Percentiles rank a stretch among this genome's conserved stretches.
These are phyloP conservation scores for Cyaniris semiargus DNA, from an alignment of 2,888 invertebrate genomes.

Conservation along the genomic window DNA sequence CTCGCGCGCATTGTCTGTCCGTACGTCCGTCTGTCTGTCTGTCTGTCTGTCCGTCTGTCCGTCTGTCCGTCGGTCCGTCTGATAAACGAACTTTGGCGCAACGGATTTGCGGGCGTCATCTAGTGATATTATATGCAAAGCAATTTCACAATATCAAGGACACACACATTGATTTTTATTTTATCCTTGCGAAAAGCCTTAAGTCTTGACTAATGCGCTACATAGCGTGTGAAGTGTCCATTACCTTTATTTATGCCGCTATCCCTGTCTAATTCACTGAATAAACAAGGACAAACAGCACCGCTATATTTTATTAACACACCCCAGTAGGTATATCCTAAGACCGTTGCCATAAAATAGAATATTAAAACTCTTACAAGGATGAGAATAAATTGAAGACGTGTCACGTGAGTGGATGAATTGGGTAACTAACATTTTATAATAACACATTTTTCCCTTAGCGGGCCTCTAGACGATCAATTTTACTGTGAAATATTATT, in stretches of 20 bases:
- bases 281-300: conserved; percentile 7
- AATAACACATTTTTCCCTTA: too few species aligned
- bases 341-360: conserved; percentile 18
- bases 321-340: not conserved
- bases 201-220: not conserved
- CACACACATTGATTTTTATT: not conserved
- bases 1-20: too few species aligned
- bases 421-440: too few species aligned
- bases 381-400: not conserved
- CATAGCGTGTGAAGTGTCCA: conserved; percentile 2
- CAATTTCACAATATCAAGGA: not conserved
- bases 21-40: too few species aligned
- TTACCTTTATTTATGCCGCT: not conserved
- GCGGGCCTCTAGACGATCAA: too few species aligned
- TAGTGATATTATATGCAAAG: too few species aligned
- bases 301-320: conserved; percentile 1
- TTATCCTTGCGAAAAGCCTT: not conserved
- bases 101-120: too few species aligned
- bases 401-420: too few species aligned
- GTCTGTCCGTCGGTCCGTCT: too few species aligned
- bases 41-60: too few species aligned
- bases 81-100: too few species aligned
- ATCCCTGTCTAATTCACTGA: conserved; percentile 1
- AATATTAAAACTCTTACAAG: conserved; percentile 10
- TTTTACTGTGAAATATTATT: too few species aligned